Base-by-base conservation (phyloP, 2,797 vertebrate species). In the Atherinosoma microstoma region DNA sequence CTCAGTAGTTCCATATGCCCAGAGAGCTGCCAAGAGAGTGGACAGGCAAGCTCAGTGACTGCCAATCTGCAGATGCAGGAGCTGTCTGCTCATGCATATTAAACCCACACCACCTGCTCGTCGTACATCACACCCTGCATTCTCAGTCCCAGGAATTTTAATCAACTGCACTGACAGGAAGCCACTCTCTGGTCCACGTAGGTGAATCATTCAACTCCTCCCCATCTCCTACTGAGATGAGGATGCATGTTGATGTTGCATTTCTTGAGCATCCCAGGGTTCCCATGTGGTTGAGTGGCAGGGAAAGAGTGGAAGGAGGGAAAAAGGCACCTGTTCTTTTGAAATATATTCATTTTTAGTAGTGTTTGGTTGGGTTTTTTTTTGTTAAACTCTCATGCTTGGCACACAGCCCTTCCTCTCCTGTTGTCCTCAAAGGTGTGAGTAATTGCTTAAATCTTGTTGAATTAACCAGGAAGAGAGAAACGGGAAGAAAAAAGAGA, bases 21-120 rank as follows among this genome's bases (percentile, higher is more conserved):
- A 82, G 75, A 71, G 82, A 86, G 81, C 84, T 91, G 88, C 91
- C 92, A 85, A 70, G 79, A 79, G 82, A 90, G 79, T 65, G 67
- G 87, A 90, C 88, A 89, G 86, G 87, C 78, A 36, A 86, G 87
- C 89, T 84, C 88, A 85, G 87, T 89, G 90, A 90, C 87, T 90
- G 91, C 90, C 91, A 91, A 82, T 91, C 91, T 90, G 90, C 89
- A 91, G 92, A 93, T 93, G 92, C 90, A 84, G 89, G 72, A 84
- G 82, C 84, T 58, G 87, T 87, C 84, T 84, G 74, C 90, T 93
- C 92, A 91, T 93, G 92, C 91, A 93, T 93, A 92, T 93, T 92
- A 93, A 93, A 89, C 76, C 84, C 84, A 73, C 88, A 67, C 91
- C 92, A 93, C 92, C 92, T 93, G 91, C 89, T 92, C 73, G 73